phyloP scores from a whole-genome alignment of 2,888 invertebrate genomes.

The Leptura quadrifasciata region DNA sequence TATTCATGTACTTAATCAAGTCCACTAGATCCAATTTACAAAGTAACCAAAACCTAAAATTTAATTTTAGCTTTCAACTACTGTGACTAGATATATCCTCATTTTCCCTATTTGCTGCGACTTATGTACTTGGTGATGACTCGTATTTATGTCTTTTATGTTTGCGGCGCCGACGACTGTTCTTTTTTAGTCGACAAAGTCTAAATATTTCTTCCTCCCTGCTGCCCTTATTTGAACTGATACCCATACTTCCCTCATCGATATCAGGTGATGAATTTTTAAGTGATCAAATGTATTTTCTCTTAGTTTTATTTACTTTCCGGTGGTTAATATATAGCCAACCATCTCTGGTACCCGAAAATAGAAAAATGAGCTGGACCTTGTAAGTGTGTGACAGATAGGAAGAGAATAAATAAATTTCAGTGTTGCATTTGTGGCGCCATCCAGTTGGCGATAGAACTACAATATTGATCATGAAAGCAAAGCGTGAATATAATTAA shows the following conservation, averaged over 20 bases:
- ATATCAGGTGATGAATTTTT: neutral
- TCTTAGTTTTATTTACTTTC: neutral
- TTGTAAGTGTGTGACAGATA: no score
- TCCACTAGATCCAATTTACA: neutral
- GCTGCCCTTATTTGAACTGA: neutral
- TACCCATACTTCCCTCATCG: neutral
- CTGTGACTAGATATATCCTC: neutral
- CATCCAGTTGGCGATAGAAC: no score
- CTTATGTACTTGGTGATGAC: no score
- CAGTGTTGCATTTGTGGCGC: no score
- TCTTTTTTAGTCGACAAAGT: no score
- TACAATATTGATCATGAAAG: no score
- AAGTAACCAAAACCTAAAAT: no score
- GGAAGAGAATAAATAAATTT: no score
- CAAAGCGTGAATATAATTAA: no score
- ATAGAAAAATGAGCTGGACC: no score
- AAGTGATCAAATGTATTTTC: neutral
- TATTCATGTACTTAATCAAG: constrained; percentile 10
- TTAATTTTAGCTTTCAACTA: neutral
- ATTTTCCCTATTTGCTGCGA: neutral
- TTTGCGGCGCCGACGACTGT: no score
- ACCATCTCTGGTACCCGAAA: neutral
- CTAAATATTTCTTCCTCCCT: neutral
- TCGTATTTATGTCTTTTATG: no score
- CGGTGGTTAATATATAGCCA: neutral